Conservation (phyloP, 2,113 vertebrate species). For the Odontesthes bonariensis region DNA sequence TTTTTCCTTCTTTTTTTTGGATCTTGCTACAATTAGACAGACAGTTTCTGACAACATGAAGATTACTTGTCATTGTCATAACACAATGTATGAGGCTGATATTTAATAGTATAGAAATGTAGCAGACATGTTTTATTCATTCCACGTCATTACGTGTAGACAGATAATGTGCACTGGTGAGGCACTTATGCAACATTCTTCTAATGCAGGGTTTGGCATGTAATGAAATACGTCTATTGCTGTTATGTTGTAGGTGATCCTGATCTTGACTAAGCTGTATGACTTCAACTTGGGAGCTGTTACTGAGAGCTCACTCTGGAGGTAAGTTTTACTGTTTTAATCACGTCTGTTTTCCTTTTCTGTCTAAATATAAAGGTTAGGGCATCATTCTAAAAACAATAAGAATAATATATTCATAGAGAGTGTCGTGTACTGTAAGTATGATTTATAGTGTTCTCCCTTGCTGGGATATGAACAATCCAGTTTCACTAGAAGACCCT, state of each 20-base stretch:
- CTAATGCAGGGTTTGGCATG: constrained; percentile 18
- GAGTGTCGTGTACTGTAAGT: constrained; percentile 40
- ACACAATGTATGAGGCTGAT: constrained; percentile 50
- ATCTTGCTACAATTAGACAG: constrained; percentile 59
- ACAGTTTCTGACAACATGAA: constrained; percentile 65
- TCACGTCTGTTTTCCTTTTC: constrained; percentile 23
- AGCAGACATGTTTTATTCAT: constrained; percentile 43
- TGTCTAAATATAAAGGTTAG: constrained; percentile 30
- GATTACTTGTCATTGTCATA: constrained; percentile 67
- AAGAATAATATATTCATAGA: constrained; percentile 73
- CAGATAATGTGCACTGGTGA: constrained; percentile 33
- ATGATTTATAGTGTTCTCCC: constrained; percentile 71
- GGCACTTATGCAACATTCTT: constrained; percentile 20
- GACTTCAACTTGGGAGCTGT: constrained; percentile 96
- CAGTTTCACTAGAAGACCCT: constrained; percentile 63
- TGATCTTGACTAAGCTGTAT: constrained; percentile 95
- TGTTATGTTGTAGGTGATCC: constrained; percentile 87
- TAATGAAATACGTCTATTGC: constrained; percentile 53
- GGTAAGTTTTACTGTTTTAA: constrained; percentile 80
- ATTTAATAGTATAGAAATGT: constrained; percentile 54
- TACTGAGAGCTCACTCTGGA: constrained; percentile 96
- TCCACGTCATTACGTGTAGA: constrained; percentile 44
- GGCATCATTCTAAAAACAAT: constrained; percentile 51
- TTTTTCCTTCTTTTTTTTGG: constrained; percentile 43
- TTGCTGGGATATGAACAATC: constrained; percentile 70